Evolutionary conservation across 2,797 vertebrate genomes (phyloP).

Genomic region (Poeciliopsis gracilis): DNA sequence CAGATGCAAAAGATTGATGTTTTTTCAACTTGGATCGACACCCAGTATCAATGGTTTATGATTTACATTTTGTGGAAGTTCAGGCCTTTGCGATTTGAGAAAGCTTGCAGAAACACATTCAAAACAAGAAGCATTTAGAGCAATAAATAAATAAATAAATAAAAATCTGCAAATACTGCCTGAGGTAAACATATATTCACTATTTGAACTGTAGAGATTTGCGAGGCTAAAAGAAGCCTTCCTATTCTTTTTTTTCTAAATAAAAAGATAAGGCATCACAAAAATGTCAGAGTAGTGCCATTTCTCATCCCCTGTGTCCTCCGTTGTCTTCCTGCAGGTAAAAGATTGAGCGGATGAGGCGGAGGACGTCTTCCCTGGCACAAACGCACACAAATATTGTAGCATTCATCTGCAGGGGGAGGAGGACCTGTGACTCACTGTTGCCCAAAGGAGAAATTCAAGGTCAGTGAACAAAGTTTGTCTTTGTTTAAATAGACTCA

Average conservation of each 20-base stretch:
- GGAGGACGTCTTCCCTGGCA: constrained; percentile 63
- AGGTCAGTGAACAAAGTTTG: constrained; percentile 72
- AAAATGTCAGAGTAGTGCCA: constrained; percentile 3
- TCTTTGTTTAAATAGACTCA: constrained; percentile 36
- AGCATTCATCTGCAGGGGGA: constrained; percentile 61
- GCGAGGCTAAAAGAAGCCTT: not conserved
- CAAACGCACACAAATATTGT: constrained; percentile 56
- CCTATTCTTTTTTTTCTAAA: not conserved
- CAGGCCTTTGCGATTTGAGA: not conserved
- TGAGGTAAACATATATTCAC: not conserved
- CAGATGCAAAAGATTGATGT: not conserved
- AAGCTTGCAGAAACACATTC: not conserved
- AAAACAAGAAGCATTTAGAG: not conserved
- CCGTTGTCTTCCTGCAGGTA: constrained; percentile 67
- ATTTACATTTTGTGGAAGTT: not conserved
- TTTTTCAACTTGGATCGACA: not conserved
- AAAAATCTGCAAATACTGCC: not conserved
- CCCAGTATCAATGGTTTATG: not conserved
- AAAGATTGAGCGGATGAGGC: constrained; percentile 75
- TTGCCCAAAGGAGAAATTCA: constrained; percentile 70
- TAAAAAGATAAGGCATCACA: not conserved
- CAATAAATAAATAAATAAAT: not conserved
- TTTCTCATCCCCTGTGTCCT: constrained; percentile 40
- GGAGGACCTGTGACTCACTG: constrained; percentile 70
- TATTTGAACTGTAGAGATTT: not conserved